phyloP scores from a whole-genome alignment of 2,797 vertebrate species.

The Typhlichthys subterraneus region DNA sequence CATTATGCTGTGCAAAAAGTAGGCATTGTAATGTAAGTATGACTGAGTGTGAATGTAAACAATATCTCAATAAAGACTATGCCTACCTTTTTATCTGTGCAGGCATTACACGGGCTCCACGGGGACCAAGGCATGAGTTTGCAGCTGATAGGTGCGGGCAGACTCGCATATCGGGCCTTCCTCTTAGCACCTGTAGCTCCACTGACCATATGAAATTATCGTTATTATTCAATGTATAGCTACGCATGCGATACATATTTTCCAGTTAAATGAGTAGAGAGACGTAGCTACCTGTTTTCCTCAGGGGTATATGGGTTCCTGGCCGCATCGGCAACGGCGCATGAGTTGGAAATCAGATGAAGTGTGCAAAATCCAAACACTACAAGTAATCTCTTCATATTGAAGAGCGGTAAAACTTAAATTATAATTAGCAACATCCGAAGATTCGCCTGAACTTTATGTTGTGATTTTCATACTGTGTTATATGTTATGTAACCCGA shows the following conservation, averaged over 20 bases:
- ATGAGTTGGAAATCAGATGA: conserved; percentile 28
- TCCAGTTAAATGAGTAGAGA: no score
- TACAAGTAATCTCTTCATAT: conserved; percentile 39
- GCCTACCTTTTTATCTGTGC: conserved; percentile 83
- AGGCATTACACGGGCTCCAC: conserved; percentile 88
- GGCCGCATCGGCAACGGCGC: conserved; percentile 23
- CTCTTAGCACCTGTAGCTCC: conserved; percentile 36
- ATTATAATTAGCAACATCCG: neutral
- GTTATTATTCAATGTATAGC: conserved; percentile 1
- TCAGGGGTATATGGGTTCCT: conserved; percentile 29
- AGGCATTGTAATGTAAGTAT: no score
- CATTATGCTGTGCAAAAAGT: no score
- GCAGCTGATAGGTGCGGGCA: conserved; percentile 76
- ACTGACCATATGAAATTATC: neutral
- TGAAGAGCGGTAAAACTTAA: conserved; percentile 24
- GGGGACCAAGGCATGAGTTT: conserved; percentile 81
- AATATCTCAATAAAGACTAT: no score
- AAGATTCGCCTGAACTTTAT: neutral
- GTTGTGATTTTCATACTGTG: neutral
- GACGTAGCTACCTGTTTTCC: conserved; percentile 48
- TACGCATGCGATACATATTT: neutral
- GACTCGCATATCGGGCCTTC: conserved; percentile 49
- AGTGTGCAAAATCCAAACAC: conserved; percentile 45
- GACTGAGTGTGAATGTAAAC: no score
- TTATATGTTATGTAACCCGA: conserved; percentile 14